Base-by-base conservation (phyloP, 2,888 invertebrate genomes). In the Luffia ferchaultella region DNA sequence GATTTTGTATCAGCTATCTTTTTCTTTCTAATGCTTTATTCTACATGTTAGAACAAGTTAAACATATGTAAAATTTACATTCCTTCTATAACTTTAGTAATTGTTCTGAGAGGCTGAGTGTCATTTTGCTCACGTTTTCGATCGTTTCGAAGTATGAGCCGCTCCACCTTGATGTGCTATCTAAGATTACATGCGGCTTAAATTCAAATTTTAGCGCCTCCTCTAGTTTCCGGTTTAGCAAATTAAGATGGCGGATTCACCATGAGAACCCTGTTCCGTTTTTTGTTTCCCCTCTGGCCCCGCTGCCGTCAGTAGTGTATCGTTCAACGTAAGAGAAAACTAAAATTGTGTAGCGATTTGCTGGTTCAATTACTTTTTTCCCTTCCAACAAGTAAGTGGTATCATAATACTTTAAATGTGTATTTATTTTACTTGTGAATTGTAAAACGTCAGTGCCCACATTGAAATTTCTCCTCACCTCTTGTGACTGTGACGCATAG, bases 401-500 rank as follows among this genome's bases (percentile, higher is more conserved):
- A 62, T 68, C 19, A 20, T 49, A 19, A 18, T 48, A 46, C 18
- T 3, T 18, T 18, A 5, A 9, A 16, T 19, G 48, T 53, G 51
- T 20, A 17, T 46, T 44, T 46, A 41, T 45, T 45, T n/a, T n/a
- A 30, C 12, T 7, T 30, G 30, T 30, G 30, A 30, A 30, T 30
- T 41, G 16, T 45, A 50, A 17, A 48, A 58, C 71, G 7, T 42
- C 30, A 30, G 77, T 76, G 77, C 58, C 55, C 53, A 57, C 61
- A 57, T 58, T 64, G 56, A 60, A 60, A 61, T 58, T 58, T 61
- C 61, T 65, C 61, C 59, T 64, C 62, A 65, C 67, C 69, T 68
- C 65, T 30, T 72, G 78, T 78, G 76, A 76, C 68, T 84, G 84
- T 86, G 86, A 87, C 86, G 87, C 86, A 86, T 86, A 85, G 86